A percentile compares a stretch with the other conserved stretches of the same genome.
These are phyloP conservation scores for Antennarius striatus DNA, from an alignment of 2,113 vertebrate genomes.

Conservation along the genomic window DNA sequence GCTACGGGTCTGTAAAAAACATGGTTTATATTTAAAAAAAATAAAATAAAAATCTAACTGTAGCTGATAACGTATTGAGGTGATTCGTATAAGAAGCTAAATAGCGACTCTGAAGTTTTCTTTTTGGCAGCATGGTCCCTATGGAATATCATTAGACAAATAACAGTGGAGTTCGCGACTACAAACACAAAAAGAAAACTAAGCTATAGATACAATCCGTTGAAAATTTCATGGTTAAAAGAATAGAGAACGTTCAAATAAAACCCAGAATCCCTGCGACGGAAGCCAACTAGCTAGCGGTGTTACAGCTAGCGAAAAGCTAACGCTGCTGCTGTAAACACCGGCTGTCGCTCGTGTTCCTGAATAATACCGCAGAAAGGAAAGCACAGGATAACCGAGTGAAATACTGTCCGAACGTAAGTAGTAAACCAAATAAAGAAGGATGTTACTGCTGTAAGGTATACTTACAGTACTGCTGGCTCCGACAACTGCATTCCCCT, in stretches of 20 bases:
- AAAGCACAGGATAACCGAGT: neutral
- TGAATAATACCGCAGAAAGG: neutral
- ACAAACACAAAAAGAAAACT: neutral
- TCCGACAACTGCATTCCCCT: constrained; percentile 58
- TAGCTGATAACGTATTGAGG: no score
- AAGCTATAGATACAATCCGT: fast-evolving
- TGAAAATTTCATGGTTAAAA: no score
- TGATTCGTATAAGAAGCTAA: no score
- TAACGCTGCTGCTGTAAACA: constrained; percentile 10
- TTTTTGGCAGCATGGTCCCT: neutral
- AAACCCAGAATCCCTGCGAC: neutral
- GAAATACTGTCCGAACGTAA: neutral
- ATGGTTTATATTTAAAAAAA: no score
- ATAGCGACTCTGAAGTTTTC: neutral
- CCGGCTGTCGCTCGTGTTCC: neutral
- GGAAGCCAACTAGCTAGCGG: constrained; percentile 51
- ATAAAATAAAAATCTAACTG: no score
- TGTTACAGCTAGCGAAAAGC: constrained; percentile 20
- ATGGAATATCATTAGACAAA: neutral
- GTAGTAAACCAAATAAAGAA: neutral
- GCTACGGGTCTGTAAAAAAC: no score
- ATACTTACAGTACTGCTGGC: constrained; percentile 57
- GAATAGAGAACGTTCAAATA: neutral
- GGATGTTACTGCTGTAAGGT: neutral
- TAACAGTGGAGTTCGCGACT: neutral